Percentiles rank a stretch among this genome's conserved stretches.
phyloP scores from a whole-genome alignment of 2,888 invertebrate species.

The Polylopha cassiicola region DNA sequence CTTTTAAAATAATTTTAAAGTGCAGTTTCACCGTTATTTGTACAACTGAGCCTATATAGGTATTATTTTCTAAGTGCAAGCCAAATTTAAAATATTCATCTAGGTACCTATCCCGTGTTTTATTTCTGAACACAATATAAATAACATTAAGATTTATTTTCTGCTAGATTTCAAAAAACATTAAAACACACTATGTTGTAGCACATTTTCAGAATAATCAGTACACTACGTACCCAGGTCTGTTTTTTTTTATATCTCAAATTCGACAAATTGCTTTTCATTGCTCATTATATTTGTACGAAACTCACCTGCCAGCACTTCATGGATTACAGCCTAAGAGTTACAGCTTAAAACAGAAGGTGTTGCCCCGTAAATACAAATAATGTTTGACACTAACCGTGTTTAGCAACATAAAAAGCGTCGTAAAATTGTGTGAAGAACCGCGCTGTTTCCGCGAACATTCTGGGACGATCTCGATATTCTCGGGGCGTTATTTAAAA shows the following conservation, averaged over 20 bases:
- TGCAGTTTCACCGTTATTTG: too few species aligned
- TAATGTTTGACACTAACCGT: slow-evolving; percentile 36
- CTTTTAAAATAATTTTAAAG: too few species aligned
- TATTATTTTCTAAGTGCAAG: too few species aligned
- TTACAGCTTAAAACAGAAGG: slow-evolving; percentile 37
- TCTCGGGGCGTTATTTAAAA: slow-evolving; percentile 41
- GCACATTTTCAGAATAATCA: neutral
- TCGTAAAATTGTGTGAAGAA: slow-evolving; percentile 37
- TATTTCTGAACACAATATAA: too few species aligned
- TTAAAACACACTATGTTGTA: too few species aligned
- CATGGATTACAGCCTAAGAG: slow-evolving; percentile 18
- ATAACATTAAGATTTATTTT: too few species aligned
- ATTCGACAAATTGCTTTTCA: slow-evolving; percentile 10
- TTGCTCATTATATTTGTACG: slow-evolving; percentile 5
- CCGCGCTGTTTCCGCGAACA: slow-evolving; percentile 38
- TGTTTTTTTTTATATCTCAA: neutral
- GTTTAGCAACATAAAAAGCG: slow-evolving; percentile 38
- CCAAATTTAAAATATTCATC: too few species aligned
- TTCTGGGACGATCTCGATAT: slow-evolving; percentile 34
- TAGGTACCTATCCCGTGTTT: too few species aligned
- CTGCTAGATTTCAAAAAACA: too few species aligned
- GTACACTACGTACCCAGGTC: too few species aligned
- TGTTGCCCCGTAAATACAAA: slow-evolving; percentile 45
- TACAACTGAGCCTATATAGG: too few species aligned
- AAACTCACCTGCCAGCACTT: slow-evolving; percentile 20